These are phyloP conservation scores for Guaruba guarouba DNA, from an alignment of 2,113 vertebrate genomes.

Conservation along the genomic window DNA sequence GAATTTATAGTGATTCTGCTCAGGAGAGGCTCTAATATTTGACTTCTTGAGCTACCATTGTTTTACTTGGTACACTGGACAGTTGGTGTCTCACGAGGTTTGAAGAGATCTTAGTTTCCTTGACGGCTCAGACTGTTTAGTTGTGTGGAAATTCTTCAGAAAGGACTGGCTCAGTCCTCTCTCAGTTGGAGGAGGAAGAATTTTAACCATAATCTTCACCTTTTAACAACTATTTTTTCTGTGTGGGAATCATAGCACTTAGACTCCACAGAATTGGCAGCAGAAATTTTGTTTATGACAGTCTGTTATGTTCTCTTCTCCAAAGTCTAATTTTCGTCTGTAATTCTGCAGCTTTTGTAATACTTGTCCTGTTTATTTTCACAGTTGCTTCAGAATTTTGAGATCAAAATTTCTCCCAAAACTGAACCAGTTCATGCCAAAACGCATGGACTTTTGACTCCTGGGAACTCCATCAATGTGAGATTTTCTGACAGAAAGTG, in stretches of 20 bases:
- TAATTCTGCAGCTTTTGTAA: background rate
- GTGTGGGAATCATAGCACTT: background rate
- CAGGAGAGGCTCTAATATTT: background rate
- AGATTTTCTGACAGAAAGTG: slow-evolving; percentile 80
- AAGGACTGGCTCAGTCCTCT: background rate
- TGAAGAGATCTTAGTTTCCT: background rate
- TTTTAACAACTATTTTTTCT: background rate
- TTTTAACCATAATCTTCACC: background rate
- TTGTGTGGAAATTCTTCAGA: background rate
- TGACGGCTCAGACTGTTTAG: background rate
- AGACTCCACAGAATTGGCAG: background rate
- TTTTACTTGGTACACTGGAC: background rate
- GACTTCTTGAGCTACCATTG: background rate
- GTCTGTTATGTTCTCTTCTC: background rate
- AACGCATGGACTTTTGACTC: slow-evolving; percentile 87
- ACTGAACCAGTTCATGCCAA: slow-evolving; percentile 79
- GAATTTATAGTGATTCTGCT: background rate
- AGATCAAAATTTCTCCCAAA: slow-evolving; percentile 77
- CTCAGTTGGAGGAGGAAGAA: background rate
- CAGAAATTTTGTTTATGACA: background rate
- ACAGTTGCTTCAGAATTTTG: slow-evolving; percentile 89
- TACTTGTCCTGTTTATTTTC: background rate
- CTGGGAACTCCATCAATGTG: slow-evolving; percentile 78
- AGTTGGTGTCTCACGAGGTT: background rate
- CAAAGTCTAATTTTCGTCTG: background rate